Conservation (phyloP, 2,113 vertebrate species). For the Dolichallabes microphthalmus region DNA sequence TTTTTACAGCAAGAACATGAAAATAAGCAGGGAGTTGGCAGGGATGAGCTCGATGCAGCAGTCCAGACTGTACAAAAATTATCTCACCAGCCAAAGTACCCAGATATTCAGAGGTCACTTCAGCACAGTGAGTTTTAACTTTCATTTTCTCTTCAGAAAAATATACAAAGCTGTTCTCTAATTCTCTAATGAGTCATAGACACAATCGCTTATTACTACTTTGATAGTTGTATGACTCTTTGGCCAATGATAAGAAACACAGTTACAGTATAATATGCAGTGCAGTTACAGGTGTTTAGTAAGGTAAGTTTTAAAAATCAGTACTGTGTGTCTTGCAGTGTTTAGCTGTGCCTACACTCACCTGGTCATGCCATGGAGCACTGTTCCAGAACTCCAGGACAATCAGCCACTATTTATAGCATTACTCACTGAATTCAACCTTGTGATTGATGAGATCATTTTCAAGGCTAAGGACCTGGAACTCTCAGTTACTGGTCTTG, state of each 20-base stretch:
- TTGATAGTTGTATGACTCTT: not conserved
- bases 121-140: slow-evolving; percentile 59
- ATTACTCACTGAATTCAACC: slow-evolving; percentile 66
- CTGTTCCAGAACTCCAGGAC: slow-evolving; percentile 56
- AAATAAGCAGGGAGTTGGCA: not conserved
- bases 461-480: slow-evolving; percentile 61
- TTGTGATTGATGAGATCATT: slow-evolving; percentile 63
- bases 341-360: slow-evolving; percentile 71
- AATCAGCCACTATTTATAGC: slow-evolving; percentile 67
- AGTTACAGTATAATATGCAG: not conserved
- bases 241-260: not conserved
- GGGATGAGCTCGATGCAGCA: slow-evolving; percentile 34
- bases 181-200: not conserved
- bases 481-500: slow-evolving; percentile 62
- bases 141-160: not conserved
- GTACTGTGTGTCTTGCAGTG: slow-evolving; percentile 61
- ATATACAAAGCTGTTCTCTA: not conserved
- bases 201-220: not conserved
- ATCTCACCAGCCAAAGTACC: slow-evolving; percentile 42
- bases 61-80: not conserved
- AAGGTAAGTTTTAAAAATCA: not conserved
- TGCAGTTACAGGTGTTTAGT: not conserved
- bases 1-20: slow-evolving; percentile 51
- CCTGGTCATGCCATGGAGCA: slow-evolving; percentile 69
- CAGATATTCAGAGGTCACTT: slow-evolving; percentile 65